Evolutionary conservation across 2,797 vertebrate genomes (phyloP).

Genomic region (Pantherophis vulpinus): DNA sequence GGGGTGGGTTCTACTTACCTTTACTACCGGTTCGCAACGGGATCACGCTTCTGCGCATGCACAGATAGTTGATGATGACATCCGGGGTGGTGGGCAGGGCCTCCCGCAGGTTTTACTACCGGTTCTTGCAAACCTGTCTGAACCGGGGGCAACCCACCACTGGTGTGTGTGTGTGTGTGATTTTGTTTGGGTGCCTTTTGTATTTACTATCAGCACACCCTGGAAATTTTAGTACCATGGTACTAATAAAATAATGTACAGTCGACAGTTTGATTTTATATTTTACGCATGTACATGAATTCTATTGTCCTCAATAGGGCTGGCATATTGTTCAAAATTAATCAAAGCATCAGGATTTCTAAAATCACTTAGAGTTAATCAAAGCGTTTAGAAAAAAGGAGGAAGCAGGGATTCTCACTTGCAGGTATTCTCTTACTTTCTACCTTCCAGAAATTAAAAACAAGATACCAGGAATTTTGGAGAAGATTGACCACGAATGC

Average conservation of each 20-base stretch:
- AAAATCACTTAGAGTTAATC: not conserved
- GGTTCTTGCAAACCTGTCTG: no score
- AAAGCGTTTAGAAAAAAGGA: not conserved
- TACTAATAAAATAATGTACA: not conserved
- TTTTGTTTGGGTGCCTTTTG: not conserved
- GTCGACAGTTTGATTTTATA: not conserved
- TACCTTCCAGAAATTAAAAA: not conserved
- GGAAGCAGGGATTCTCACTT: not conserved
- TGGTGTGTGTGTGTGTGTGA: not conserved
- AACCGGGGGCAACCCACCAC: no score
- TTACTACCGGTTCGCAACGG: no score
- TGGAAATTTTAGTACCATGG: not conserved
- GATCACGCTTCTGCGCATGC: no score
- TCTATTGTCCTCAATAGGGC: not conserved
- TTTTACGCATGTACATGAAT: not conserved
- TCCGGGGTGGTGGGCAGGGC: no score
- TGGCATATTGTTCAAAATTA: not conserved
- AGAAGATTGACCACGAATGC: not conserved
- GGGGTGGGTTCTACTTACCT: no score
- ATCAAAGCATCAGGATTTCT: not conserved
- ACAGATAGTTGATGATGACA: no score
- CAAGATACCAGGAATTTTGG: not conserved
- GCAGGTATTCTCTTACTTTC: not conserved
- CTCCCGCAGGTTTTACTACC: no score
- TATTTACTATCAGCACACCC: not conserved